Evolutionary conservation across 2,888 invertebrate species (phyloP).

Genomic region (Scaptomyza parva): DNA sequence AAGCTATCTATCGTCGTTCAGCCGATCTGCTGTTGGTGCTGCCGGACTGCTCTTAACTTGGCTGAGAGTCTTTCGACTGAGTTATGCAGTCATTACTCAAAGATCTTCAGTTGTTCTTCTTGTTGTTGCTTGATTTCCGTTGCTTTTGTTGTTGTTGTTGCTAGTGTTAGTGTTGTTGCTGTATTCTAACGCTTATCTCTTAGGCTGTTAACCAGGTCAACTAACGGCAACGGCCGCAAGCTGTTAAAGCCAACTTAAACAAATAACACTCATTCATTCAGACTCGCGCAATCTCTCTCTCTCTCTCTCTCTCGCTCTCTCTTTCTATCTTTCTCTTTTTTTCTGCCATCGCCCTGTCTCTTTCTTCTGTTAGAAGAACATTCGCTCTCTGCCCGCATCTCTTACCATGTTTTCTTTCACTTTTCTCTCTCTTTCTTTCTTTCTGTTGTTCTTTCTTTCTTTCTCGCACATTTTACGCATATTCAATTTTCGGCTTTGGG

Average conservation of each 20-base stretch:
- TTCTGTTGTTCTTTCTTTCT: constrained; percentile 3
- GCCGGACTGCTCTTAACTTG: constrained; percentile 41
- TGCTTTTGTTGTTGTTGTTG: constrained; percentile 45
- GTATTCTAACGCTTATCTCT: constrained; percentile 69
- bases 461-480: constrained; percentile 57
- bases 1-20: constrained; percentile 40
- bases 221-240: constrained; percentile 77
- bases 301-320: constrained; percentile 12
- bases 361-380: no score
- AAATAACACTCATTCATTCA: constrained; percentile 74
- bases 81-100: constrained; percentile 67
- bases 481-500: constrained; percentile 58
- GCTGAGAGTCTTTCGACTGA: constrained; percentile 38
- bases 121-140: constrained; percentile 51
- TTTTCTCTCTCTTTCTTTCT: constrained; percentile 4
- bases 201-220: constrained; percentile 74
- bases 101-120: constrained; percentile 49
- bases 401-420: constrained; percentile 5
- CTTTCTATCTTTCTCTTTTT: constrained; percentile 12
- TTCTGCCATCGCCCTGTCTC: constrained; percentile 5
- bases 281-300: constrained; percentile 33
- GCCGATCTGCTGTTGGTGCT: constrained; percentile 44
- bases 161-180: no score
- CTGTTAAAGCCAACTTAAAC: constrained; percentile 80
- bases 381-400: constrained; percentile 9